Base-by-base conservation (phyloP, 64 coral and sea anemone genomes). In the Porites lutea region DNA sequence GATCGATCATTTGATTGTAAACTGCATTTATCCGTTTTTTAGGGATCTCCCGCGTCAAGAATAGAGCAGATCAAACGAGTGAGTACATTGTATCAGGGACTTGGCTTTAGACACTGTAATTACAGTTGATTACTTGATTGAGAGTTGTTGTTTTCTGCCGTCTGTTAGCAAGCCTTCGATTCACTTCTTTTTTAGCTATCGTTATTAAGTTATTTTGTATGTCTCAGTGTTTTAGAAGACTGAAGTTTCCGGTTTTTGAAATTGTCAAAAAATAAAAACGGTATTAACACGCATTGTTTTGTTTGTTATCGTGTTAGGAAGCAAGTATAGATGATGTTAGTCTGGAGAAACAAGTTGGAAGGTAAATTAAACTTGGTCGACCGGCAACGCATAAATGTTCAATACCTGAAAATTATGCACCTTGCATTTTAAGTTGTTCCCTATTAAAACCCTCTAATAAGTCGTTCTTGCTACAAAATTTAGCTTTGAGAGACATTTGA, bases 1-100 rank as follows among this genome's bases (percentile, higher is more conserved):
- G 19, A 89, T 82, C 92, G 54, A 20, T 66, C 18, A 45, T 63
- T n/a, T 59, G 7, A n/a, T 21, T 83, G 48, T 65, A 4, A 4
- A 57, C 54, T 61, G 78, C 78, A 44, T 3, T 7, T 15, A 15
- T 4, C 14, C 13, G 22, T 64, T 59, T 90, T 93, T 45, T 78
- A 97, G 95, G 95, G 95, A 71, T 97, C 95, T 12, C 92, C 95
- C 19, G 95, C 92, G 9, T 97, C 95, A 74, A 81, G 95, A 82
- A 89, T 97, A 19, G 87, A 77, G 6, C 92, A 97, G 83, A 79
- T 97, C 71, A 97, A 75, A 91, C 88, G 95, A 60, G 95, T 97
- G 57, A 70, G 75, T 88, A 19, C 52, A 54, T 5, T 23, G 14
- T 27, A 44, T n/a, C 27, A 1, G 27, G 27, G 27, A 37, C 27